phyloP scores from a whole-genome alignment of 2,797 vertebrate species.

The Arctocebus calabarensis region DNA sequence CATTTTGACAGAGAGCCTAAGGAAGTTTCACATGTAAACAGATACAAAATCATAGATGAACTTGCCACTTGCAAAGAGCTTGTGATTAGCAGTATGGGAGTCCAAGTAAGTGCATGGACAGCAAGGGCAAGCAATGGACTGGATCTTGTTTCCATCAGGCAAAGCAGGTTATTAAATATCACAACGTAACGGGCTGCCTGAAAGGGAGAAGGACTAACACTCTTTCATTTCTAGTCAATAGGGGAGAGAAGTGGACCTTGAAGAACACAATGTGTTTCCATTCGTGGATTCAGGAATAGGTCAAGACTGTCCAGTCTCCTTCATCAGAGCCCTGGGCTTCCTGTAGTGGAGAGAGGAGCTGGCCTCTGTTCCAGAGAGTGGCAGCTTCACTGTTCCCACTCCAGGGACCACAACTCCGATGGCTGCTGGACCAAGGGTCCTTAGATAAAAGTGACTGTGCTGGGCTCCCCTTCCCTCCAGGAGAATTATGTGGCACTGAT shows the following conservation, averaged over 20 bases:
- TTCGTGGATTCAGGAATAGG: not conserved
- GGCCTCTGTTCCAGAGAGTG: not conserved
- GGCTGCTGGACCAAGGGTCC: not conserved
- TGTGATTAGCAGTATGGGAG: not conserved
- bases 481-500: not conserved
- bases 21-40: not conserved
- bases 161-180: not conserved
- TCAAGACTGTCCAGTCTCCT: not conserved
- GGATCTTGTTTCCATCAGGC: not conserved
- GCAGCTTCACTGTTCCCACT: not conserved
- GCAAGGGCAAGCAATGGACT: not conserved
- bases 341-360: not conserved
- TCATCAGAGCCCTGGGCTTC: not conserved
- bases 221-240: not conserved
- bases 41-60: not conserved
- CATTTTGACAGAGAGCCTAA: not conserved
- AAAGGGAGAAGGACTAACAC: not conserved
- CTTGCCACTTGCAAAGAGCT: not conserved
- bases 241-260: not conserved
- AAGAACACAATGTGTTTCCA: constrained; percentile 11
- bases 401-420: not conserved
- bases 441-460: not conserved
- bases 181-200: not conserved
- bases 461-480: not conserved
- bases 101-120: not conserved